Evolutionary conservation across 2,888 invertebrate species (phyloP), one percentile per base, ranked within the genome.

Genomic region (Synanthedon andrenaeformis): DNA sequence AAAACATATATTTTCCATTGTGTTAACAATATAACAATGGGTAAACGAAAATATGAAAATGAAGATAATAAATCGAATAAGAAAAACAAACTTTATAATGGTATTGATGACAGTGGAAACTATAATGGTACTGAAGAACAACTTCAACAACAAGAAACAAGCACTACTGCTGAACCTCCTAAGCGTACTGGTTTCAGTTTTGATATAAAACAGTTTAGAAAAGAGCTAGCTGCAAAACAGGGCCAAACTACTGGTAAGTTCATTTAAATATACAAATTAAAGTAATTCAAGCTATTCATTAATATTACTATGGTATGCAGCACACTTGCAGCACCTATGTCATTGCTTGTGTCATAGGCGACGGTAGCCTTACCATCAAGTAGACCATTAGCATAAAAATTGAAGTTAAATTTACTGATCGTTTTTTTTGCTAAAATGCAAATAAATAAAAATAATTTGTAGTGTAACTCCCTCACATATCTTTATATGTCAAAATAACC

Each of bases 151-250:
- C 75, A 35, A 10, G 8, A 35, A 35, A 8, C 35, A 35, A 35
- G 8, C 35, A 35, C 35, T 23, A 48, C 4, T 53, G 55, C 57
- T 57, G 55, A 59, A 56, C 64, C 60, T 56, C 58, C 59, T 13
- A 63, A 60, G 54, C 61, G 59, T 54, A n/a, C 65, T 76, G 55
- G 64, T 63, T 17, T 72, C 58, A 56, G 65, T 61, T 91, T 91
- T 65, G 89, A 90, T 69, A 80, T 90, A 55, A 87, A 90, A 72
- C 84, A 90, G 57, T 91, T 92, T 57, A 84, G 91, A 0, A 89
- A 86, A 62, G 89, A 90, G 58, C 65, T 92, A 53, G 69, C 80
- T 0, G 78, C 81, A 4, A 85, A 82, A 53, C 82, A 80, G 51
- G 88, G 89, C 12, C 91, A 90, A 63, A 84, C 89, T 56, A 84